Conservation (phyloP, 23 tunicate genomes). For the Clavelina lepadiformis region DNA sequence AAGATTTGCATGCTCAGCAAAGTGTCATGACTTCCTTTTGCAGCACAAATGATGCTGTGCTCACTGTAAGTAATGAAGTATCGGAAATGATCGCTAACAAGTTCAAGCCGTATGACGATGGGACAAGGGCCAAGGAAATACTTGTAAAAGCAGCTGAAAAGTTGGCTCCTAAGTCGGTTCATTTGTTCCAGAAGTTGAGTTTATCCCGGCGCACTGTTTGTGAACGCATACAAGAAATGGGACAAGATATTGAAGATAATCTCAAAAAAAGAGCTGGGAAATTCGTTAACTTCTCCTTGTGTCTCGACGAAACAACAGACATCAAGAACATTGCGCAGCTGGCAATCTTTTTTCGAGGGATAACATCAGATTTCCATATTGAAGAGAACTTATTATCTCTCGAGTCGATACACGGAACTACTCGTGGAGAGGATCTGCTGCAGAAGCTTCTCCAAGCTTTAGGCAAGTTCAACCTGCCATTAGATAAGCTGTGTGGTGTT, state of each 20-base stretch:
- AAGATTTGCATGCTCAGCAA: slow-evolving; percentile 7
- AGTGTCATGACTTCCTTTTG: slow-evolving; percentile 23
- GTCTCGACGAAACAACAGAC: too few species aligned
- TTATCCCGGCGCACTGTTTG: slow-evolving; percentile 6
- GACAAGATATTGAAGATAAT: background rate
- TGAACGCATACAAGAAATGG: slow-evolving; percentile 11
- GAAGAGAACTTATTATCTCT: slow-evolving; percentile 13
- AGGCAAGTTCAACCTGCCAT: too few species aligned
- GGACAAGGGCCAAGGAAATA: slow-evolving; percentile 4
- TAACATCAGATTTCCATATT: slow-evolving; percentile 4
- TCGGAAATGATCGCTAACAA: slow-evolving; percentile 22
- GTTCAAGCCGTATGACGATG: background rate
- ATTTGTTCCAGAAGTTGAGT: slow-evolving; percentile 11
- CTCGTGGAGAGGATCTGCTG: slow-evolving; percentile 16
- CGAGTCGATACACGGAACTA: slow-evolving; percentile 14
- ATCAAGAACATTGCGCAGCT: slow-evolving; percentile 2
- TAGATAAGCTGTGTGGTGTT: slow-evolving; percentile 10
- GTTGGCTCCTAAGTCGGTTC: slow-evolving; percentile 20
- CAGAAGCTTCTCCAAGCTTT: too few species aligned
- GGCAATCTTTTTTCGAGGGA: background rate
- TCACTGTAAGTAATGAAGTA: slow-evolving; percentile 16
- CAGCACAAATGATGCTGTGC: slow-evolving; percentile 11
- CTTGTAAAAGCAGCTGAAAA: slow-evolving; percentile 26
- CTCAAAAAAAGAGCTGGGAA: slow-evolving; percentile 1
- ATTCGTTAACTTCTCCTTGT: slow-evolving; percentile 5